These are phyloP conservation scores for Microtus pennsylvanicus DNA, from an alignment of 2,113 vertebrate species.

Conservation along the genomic window DNA sequence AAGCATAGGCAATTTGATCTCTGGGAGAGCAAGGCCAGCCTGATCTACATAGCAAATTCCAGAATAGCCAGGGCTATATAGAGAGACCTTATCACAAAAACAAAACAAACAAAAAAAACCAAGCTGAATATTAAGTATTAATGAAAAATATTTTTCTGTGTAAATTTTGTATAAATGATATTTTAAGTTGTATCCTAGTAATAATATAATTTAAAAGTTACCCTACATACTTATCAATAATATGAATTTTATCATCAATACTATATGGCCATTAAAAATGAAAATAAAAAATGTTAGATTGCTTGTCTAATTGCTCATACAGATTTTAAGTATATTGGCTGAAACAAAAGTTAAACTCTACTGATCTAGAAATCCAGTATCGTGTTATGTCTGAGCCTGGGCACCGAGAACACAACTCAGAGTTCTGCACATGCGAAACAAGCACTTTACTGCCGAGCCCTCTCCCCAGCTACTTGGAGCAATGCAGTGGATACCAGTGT, in stretches of 20 bases:
- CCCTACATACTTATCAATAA: neutral
- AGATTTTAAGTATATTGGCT: neutral
- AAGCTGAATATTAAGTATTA: constrained; percentile 43
- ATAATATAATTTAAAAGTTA: constrained; percentile 29
- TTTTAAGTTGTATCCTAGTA: neutral
- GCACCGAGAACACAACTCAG: neutral
- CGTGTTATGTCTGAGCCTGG: constrained; percentile 7
- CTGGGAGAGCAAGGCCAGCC: neutral
- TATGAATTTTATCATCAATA: constrained; percentile 31
- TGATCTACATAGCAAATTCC: neutral
- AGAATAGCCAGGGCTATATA: neutral
- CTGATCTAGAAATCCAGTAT: neutral
- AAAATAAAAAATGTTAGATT: constrained; percentile 49
- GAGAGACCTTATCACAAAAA: neutral
- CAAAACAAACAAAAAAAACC: neutral
- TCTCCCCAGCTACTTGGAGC: too few species aligned
- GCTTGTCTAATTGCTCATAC: neutral
- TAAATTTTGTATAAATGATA: constrained; percentile 41
- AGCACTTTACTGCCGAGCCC: neutral
- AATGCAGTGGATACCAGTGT: constrained; percentile 15
- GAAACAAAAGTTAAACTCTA: constrained; percentile 13
- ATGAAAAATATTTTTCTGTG: constrained; percentile 27
- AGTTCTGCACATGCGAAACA: too few species aligned
- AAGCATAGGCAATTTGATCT: neutral
- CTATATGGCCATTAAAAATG: constrained; percentile 23